A percentile compares a stretch with the other conserved stretches of the same genome.
phyloP scores from a whole-genome alignment of 2,113 vertebrate genomes.

The Scomber japonicus region DNA sequence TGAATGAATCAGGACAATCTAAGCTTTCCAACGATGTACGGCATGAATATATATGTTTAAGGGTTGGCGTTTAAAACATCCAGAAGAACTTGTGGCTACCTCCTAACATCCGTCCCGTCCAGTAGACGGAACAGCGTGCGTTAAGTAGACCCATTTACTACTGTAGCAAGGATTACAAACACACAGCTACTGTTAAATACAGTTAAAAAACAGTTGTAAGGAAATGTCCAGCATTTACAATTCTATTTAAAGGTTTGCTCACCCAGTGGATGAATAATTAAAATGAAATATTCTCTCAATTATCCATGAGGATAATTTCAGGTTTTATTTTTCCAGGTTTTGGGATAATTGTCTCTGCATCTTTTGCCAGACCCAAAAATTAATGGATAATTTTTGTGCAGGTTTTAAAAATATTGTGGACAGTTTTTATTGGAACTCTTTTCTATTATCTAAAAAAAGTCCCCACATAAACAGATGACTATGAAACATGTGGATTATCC shows the following conservation, averaged over 20 bases:
- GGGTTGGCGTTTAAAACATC: too few relatives aligned
- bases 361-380: too few relatives aligned
- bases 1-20: too few relatives aligned
- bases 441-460: too few relatives aligned
- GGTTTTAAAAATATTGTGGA: not conserved
- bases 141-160: conserved; percentile 35
- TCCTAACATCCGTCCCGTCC: too few relatives aligned
- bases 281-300: not conserved
- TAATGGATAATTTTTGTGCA: not conserved
- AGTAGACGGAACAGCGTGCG: too few relatives aligned
- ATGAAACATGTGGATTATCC: too few relatives aligned
- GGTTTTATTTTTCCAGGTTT: not conserved
- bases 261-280: not conserved
- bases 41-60: too few relatives aligned
- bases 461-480: too few relatives aligned
- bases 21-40: too few relatives aligned
- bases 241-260: not conserved
- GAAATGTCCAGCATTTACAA: not conserved
- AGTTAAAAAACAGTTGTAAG: not conserved
- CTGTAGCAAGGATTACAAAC: not conserved
- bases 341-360: not conserved
- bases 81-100: too few relatives aligned
- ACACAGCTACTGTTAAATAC: conserved; percentile 34
- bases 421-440: too few relatives aligned
- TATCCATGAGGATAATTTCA: not conserved